phyloP scores from a whole-genome alignment of 2,888 invertebrate genomes.

The Sericinus montela region DNA sequence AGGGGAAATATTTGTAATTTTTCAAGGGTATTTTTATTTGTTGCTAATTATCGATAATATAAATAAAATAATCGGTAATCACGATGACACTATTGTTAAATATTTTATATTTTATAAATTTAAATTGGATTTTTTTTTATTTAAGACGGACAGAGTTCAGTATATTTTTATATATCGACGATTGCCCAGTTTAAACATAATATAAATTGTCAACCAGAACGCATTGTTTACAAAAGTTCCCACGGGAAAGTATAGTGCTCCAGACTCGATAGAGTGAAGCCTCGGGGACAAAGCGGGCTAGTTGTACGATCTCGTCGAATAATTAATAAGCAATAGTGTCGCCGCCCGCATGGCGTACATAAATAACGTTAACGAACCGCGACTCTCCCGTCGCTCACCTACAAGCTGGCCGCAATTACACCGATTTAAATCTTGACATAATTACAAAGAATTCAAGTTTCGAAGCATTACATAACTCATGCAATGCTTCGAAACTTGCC shows the following conservation, averaged over 20 bases:
- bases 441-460: too few relatives aligned
- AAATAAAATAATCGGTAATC: too few relatives aligned
- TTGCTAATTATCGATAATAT: too few relatives aligned
- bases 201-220: constrained; percentile 7
- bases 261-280: constrained; percentile 8
- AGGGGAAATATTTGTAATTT: too few relatives aligned
- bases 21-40: too few relatives aligned
- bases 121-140: too few relatives aligned
- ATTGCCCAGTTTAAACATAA: constrained; percentile 1
- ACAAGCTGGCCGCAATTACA: constrained; percentile 2
- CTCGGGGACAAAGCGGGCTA: constrained; percentile 21
- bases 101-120: too few relatives aligned
- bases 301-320: constrained; percentile 40
- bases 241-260: constrained; percentile 18
- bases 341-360: constrained; percentile 46
- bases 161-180: not conserved
- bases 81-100: too few relatives aligned
- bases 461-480: too few relatives aligned
- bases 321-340: constrained; percentile 50
- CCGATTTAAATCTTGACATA: constrained; percentile 4
- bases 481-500: too few relatives aligned
- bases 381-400: constrained; percentile 14
- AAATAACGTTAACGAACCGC: constrained; percentile 45
- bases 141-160: not conserved
- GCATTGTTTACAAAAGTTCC: constrained; percentile 17